Evolutionary conservation across 2,888 invertebrate species (phyloP), one percentile per base, ranked within the genome.

Genomic region (Dolichomitus sp.): DNA sequence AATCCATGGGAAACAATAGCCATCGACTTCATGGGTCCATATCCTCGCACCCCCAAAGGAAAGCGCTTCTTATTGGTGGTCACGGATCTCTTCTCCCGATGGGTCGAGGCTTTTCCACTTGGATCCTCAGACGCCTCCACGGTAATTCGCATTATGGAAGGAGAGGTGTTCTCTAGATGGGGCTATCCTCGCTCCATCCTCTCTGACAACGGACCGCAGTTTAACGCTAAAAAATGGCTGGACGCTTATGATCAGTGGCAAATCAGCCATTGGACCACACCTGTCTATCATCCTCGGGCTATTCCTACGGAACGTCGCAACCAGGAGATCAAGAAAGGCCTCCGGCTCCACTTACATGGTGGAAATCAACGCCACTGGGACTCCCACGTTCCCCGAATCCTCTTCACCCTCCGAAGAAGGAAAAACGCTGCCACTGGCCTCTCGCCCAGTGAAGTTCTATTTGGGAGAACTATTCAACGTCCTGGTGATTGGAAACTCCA

Each of bases 191-290:
- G 7, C 5, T 19, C 52, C 9, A 19, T 52, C 0, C 52, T 52
- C 52, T 7, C 52, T 9, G 19, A 52, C 9, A 50, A 50, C 50
- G 50, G 50, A 17, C 50, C 50, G n/a, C 50, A 50, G 9, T 50
- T 50, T 17, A 17, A 4, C 1, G 19, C 17, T 17, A 50, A 50
- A 5, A 50, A 50, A 19, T 50, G 19, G 17, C 5, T 4, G 4
- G 17, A 17, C 19, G 17, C 83, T 2, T 57, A 76, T 14, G 42
- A 65, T 2, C 52, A 77, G 4, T 88, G 87, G 84, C 75, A 80
- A 9, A 11, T n/a, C 2, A 19, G 42, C 1, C 50, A 74, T n/a
- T 88, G 85, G 83, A 86, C 85, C 11, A 81, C 83, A n/a, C 30
- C 65, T 12, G 14, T 48, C 1, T 48, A 65, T 9, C 65, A 65